Evolutionary conservation across 2,888 invertebrate species (phyloP).

Genomic region (Aplocera efformata): DNA sequence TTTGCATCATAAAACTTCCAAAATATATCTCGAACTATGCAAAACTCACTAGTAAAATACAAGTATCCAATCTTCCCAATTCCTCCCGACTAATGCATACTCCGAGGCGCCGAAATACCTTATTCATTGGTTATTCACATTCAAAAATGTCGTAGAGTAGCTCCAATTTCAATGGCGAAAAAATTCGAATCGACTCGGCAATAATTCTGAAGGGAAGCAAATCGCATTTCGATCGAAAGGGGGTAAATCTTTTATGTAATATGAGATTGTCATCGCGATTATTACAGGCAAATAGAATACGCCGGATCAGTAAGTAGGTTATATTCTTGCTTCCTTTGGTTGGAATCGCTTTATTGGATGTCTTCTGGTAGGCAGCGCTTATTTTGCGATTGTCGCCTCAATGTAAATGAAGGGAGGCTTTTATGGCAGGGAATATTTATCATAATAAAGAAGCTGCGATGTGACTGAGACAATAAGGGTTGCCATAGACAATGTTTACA

Average conservation of each 20-base stretch:
- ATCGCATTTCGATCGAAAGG: slow-evolving; percentile 79
- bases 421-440: slow-evolving; percentile 10
- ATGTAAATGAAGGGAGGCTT: slow-evolving; percentile 22
- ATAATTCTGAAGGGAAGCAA: slow-evolving; percentile 75
- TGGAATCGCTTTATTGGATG: slow-evolving; percentile 74
- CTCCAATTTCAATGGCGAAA: slow-evolving; percentile 71
- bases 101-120: slow-evolving; percentile 64
- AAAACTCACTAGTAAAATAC: slow-evolving; percentile 25
- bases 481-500: no score
- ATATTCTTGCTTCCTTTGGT: slow-evolving; percentile 75
- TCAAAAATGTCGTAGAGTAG: slow-evolving; percentile 68
- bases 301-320: slow-evolving; percentile 79
- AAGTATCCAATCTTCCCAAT: slow-evolving; percentile 31
- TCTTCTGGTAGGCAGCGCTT: slow-evolving; percentile 46
- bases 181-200: slow-evolving; percentile 71
- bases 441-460: no score
- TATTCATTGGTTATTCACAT: slow-evolving; percentile 72
- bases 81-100: slow-evolving; percentile 53
- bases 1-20: slow-evolving; percentile 7
- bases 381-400: slow-evolving; percentile 45
- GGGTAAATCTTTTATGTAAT: slow-evolving; percentile 81
- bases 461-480: no score
- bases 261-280: slow-evolving; percentile 81
- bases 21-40: slow-evolving; percentile 31
- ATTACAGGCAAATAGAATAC: slow-evolving; percentile 81